Conservation (phyloP, 2,113 vertebrate genomes). For the Cairina moschata region DNA sequence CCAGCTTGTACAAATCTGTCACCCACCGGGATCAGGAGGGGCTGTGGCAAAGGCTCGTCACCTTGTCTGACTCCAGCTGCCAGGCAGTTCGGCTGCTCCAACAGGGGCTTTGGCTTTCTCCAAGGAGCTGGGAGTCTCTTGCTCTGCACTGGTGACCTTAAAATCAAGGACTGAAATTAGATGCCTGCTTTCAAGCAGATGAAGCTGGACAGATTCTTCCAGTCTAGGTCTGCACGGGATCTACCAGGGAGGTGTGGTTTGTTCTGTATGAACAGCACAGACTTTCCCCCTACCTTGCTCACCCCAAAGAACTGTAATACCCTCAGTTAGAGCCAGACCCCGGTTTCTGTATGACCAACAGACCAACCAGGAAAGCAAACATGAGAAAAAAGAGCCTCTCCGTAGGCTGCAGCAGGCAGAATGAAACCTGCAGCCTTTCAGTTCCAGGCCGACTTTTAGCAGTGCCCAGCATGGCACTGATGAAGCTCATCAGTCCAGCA, state of each 20-base stretch:
- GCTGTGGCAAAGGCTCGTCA: not conserved
- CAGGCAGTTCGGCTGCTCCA: not conserved
- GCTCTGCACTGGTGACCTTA: fast-evolving
- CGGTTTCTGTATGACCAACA: fast-evolving
- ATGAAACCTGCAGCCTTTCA: not conserved
- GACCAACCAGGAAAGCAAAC: no score
- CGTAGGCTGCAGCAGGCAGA: not conserved
- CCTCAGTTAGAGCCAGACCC: not conserved
- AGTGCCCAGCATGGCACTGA: fast-evolving
- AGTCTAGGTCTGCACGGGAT: fast-evolving
- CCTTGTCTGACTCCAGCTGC: not conserved
- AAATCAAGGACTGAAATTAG: not conserved
- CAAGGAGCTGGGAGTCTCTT: fast-evolving
- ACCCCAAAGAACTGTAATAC: no score
- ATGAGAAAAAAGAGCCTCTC: not conserved
- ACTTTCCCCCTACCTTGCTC: not conserved
- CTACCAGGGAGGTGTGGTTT: not conserved
- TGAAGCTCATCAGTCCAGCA: fast-evolving
- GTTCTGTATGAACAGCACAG: fast-evolving
- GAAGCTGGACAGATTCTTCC: not conserved
- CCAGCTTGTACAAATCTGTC: not conserved
- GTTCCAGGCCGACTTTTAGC: not conserved
- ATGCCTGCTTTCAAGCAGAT: not conserved
- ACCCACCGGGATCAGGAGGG: not conserved
- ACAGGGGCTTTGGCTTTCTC: not conserved